Evolutionary conservation across 2,113 vertebrate species (phyloP), one percentile per base, ranked within the genome.

Genomic region (Peromyscus polionotus): DNA sequence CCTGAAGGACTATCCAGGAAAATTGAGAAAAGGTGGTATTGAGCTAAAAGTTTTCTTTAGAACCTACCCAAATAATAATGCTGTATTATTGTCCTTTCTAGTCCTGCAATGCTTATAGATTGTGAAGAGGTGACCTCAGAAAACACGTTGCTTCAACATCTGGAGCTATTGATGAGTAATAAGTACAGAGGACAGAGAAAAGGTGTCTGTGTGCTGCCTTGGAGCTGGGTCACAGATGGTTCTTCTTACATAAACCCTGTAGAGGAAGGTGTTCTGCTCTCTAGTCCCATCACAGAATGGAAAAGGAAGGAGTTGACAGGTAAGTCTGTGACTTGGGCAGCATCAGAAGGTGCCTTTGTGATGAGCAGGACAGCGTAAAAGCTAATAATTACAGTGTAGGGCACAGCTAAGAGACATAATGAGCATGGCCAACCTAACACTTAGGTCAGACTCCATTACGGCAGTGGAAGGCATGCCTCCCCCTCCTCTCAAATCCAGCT

Each of bases 111-210:
- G 61, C 45, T 73, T 80, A 84, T 39, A 87, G 68, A 57, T 45
- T 72, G 51, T 57, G 59, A 85, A 81, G 10, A 68, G 79, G 67
- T 88, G 70, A 94, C 93, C 91, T 92, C 73, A 54, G 70, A 95
- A 93, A 84, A 95, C 93, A 96, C 72, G 96, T 72, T 61, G 36
- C 48, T n/a, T 95, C 96, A 94, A 95, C 97, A 90, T 95, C 96
- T 96, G 87, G 93, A 90, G 10, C 84, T 79, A 57, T 92, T 79
- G 24, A 4, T 48, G 95, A 90, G n/a, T n/a, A 65, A 1, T 88
- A 28, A 90, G 33, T 6, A 26, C 67, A 80, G 70, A 88, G 70
- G 83, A 61, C 77, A 95, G 39, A 26, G 36, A 45, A 88, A 81
- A 80, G 67, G 68, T 51, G 6, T 54, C 20, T 17, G 39, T 24